Percentiles rank a stretch among this genome's conserved stretches.
Conservation (phyloP, 2,797 vertebrate genomes). For the Nasua narica region DNA sequence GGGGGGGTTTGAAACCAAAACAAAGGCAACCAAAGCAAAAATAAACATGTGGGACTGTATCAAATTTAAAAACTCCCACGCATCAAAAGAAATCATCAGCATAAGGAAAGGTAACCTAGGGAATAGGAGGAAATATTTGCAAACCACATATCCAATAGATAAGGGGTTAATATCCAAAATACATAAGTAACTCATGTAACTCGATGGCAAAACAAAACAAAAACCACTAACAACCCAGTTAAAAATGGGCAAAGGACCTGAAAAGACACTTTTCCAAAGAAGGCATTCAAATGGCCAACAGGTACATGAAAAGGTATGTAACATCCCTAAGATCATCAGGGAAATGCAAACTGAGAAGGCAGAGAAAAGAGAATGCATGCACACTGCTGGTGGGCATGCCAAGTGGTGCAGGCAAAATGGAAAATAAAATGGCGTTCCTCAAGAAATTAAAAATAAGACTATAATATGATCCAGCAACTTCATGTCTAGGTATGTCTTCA, state of each 20-base stretch:
- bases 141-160: neutral
- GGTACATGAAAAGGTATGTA: neutral
- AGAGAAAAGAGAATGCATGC: neutral
- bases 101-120: neutral
- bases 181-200: neutral
- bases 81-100: neutral
- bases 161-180: neutral
- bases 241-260: neutral
- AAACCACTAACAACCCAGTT: neutral
- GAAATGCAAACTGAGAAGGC: neutral
- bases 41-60: neutral
- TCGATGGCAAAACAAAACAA: neutral
- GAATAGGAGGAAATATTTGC: neutral
- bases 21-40: neutral
- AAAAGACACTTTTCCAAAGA: neutral
- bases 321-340: neutral
- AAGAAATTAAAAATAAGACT: neutral
- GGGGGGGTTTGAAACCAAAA: neutral
- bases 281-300: neutral
- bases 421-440: neutral
- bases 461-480: neutral
- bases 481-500: neutral
- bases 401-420: neutral
- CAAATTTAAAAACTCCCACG: neutral
- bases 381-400: neutral